Base-by-base conservation (phyloP, 2,113 vertebrate species). In the Neofelis nebulosa region DNA sequence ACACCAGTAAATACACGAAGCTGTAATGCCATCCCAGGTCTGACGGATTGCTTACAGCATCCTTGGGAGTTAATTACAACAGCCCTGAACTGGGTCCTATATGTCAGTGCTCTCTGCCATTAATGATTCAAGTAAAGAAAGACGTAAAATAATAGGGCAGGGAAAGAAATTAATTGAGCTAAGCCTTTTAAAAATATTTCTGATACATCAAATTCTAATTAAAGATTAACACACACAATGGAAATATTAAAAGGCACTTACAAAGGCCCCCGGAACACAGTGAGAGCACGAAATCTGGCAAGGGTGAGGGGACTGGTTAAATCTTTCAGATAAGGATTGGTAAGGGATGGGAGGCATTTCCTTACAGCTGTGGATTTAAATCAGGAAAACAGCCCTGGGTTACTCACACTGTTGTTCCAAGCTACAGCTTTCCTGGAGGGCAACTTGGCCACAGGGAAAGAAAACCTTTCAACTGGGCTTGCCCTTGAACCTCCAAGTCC, bases 231-330 rank as follows among this genome's bases (percentile, higher is more conserved):
- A 97, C 68, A 86, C 93, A 84, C 96, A 81, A 95, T 69, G 84
- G 80, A 95, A 94, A 74, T 94, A 98, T 94, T 98, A 97, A 95
- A 96, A 97, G 95, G 96, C 96, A 95, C 94, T 98, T 96, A 96
- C 11, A 87, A 61, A 96, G 80, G 92, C 38, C 83, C 95, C 87
- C 57, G 50, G 96, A 94, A 97, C n/a, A 87, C 50, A 88, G 41
- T 63, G 38, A 89, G 52, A 83, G 38, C 25, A 52, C 52, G 83
- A 48, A 90, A 92, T 63, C 50, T 76, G 94, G 81, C 93, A 92
- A 25, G 86, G 80, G 66, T 14, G n/a, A 95, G 61, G n/a, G 57
- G n/a, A 29, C 25, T 66, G 83, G 91, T 87, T 61, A 93, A 79
- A 92, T 68, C 50, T 69, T 89, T 73, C 69, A 50, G 52, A 82